A percentile compares a stretch with the other conserved stretches of the same genome.
Evolutionary conservation across 2,797 vertebrate species (phyloP).

Genomic region (Cyclura pinguis): DNA sequence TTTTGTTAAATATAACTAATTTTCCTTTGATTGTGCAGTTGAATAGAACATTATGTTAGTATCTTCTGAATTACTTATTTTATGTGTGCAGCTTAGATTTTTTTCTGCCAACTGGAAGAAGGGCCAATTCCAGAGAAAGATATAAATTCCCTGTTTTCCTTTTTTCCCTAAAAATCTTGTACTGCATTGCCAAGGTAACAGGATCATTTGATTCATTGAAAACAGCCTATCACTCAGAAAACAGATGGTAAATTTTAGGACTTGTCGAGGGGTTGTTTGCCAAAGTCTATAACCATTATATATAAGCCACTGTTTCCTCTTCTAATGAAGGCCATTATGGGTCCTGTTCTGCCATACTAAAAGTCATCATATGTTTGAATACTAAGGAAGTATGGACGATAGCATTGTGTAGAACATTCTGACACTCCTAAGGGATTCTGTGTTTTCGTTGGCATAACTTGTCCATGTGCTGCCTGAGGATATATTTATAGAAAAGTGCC

Average conservation of each 20-base stretch:
- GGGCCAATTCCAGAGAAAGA: neutral
- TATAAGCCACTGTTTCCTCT: neutral
- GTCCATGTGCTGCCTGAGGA: neutral
- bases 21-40: neutral
- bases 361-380: neutral
- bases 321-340: neutral
- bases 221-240: neutral
- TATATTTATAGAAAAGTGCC: neutral
- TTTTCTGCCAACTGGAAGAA: neutral
- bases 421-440: neutral
- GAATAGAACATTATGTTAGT: neutral
- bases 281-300: neutral
- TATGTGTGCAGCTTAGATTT: neutral
- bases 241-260: neutral
- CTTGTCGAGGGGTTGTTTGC: slow-evolving; percentile 12
- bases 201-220: neutral
- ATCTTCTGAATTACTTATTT: neutral
- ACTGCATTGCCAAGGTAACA: neutral
- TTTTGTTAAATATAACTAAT: neutral
- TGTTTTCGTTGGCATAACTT: neutral
- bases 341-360: neutral
- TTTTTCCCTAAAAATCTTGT: neutral
- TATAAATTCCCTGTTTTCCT: neutral
- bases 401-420: neutral
- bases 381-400: neutral